Conservation (phyloP, 2,113 vertebrate species). For the Bucco capensis region DNA sequence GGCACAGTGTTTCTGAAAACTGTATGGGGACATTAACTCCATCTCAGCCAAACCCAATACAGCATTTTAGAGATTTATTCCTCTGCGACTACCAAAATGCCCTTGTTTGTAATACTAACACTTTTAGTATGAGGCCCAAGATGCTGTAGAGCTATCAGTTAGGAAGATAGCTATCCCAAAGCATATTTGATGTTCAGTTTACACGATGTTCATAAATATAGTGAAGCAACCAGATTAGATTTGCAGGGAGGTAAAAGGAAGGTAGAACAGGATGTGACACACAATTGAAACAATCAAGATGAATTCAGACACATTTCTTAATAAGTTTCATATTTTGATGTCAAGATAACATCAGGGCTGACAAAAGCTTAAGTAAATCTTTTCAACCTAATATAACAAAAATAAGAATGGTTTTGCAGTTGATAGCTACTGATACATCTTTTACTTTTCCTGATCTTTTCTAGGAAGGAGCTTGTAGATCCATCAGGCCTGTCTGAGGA, state of each 20-base stretch:
- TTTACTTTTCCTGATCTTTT: slow-evolving; percentile 22
- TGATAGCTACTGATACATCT: background rate
- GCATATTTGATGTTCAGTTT: background rate
- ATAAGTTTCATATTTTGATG: background rate
- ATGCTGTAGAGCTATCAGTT: background rate
- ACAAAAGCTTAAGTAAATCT: background rate
- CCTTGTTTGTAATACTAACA: background rate
- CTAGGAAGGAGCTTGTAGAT: slow-evolving; percentile 86
- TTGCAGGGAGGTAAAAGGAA: background rate
- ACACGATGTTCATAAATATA: background rate
- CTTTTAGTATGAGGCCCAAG: background rate
- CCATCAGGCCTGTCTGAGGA: slow-evolving; percentile 85
- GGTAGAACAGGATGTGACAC: background rate
- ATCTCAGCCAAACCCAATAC: too few relatives aligned
- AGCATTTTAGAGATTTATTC: background rate
- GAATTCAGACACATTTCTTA: background rate
- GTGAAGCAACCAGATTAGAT: background rate
- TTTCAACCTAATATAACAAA: background rate
- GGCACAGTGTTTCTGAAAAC: too few relatives aligned
- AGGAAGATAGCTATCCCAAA: background rate
- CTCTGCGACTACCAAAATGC: background rate
- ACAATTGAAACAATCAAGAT: background rate
- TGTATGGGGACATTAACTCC: too few relatives aligned
- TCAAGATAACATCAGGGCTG: background rate
- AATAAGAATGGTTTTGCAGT: background rate